Evolutionary conservation across 2,888 invertebrate species (phyloP).

Genomic region (Linhomoeus sp.): DNA sequence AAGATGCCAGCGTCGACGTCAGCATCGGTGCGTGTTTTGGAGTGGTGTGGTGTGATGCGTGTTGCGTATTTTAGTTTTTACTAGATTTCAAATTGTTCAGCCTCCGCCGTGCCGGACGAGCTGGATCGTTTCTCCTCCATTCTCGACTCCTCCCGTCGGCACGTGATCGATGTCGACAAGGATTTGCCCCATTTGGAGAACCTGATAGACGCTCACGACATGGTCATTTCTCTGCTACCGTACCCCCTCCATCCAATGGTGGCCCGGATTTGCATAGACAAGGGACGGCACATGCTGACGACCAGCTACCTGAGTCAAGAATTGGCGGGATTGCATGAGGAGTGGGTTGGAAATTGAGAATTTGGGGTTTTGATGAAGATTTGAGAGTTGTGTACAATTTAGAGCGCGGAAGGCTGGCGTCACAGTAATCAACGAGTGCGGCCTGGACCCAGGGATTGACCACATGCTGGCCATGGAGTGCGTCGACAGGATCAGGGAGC

Average conservation of each 20-base stretch:
- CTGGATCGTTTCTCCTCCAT: background rate
- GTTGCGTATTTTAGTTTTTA: too few species aligned
- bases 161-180: background rate
- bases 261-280: slow-evolving; percentile 65
- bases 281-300: slow-evolving; percentile 76
- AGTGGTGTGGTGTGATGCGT: too few species aligned
- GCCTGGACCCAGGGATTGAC: slow-evolving; percentile 94
- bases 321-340: slow-evolving; percentile 53
- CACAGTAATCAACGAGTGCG: slow-evolving; percentile 85
- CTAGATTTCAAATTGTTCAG: too few species aligned
- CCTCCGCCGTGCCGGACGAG: background rate
- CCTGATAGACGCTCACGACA: slow-evolving; percentile 43
- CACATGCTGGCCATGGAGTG: slow-evolving; percentile 89
- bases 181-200: slow-evolving; percentile 37
- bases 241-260: slow-evolving; percentile 64
- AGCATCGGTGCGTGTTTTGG: slow-evolving; percentile 44
- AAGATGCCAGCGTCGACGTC: slow-evolving; percentile 55
- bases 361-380: background rate
- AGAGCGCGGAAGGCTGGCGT: slow-evolving; percentile 71
- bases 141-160: background rate
- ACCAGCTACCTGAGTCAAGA: slow-evolving; percentile 78
- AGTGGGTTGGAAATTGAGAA: slow-evolving; percentile 43
- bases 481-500: slow-evolving; percentile 59
- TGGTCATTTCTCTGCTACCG: slow-evolving; percentile 54
- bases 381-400: too few species aligned